Base-by-base conservation (phyloP, 2,888 invertebrate genomes). In the Melinaea menophilus region DNA sequence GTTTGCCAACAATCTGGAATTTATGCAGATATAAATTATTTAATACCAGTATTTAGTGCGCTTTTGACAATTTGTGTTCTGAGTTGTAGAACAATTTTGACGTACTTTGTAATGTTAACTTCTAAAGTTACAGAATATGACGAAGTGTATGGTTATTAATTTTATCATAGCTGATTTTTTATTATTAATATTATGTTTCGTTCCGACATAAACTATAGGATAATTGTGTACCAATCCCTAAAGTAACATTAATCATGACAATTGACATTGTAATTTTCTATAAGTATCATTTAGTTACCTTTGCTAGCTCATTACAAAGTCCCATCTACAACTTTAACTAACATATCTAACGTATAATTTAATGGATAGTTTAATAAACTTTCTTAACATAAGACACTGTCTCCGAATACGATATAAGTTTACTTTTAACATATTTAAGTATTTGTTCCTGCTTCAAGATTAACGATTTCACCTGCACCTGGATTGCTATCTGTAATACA, bases 1-100 rank as follows among this genome's bases (percentile, higher is more conserved):
- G 11, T 41, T 41, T 41, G 41, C 41, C 5, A 9, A 9, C 45
- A 37, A 37, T 62, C 7, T n/a, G 67, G 67, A 74, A 77, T 77
- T 75, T 79, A 65, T 70, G 67, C 73, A 47, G 71, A 71, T 76
- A 79, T 79, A 75, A 79, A 78, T 76, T 72, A 70, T 76, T 80
- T 79, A 75, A 79, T 77, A 67, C 74, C 73, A 73, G 74, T 73
- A 72, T 9, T 63, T 73, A 69, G 72, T 69, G 68, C 61, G 67
- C 66, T 45, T n/a, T 5, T 55, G 57, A 55, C 55, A 51, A 11
- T 22, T 35, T 56, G 56, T 57, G 35, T 55, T 33, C 22, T 60
- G 48, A 57, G n/a, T 41, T 47, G 46, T 58, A 55, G 9, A 22
- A 5, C 1, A 11, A 45, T 55, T 11, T 56, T 48, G 11, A 45